phyloP scores from a whole-genome alignment of 2,797 vertebrate species.

The Falco columbarius region DNA sequence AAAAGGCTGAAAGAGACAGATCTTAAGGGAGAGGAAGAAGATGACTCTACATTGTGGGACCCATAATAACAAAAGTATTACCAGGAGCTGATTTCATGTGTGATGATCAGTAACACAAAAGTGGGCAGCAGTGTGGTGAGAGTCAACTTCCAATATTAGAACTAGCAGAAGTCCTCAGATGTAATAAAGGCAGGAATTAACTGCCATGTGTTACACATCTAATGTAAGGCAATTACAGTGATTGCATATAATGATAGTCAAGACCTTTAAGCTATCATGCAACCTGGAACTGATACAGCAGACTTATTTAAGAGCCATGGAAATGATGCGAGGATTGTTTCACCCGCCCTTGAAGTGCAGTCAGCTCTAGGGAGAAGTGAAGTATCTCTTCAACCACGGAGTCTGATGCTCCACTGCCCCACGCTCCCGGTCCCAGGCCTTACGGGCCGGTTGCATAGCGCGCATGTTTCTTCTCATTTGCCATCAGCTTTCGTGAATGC shows the following conservation, averaged over 20 bases:
- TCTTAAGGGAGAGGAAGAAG: not conserved
- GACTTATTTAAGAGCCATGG: not conserved
- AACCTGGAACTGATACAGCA: not conserved
- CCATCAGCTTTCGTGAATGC: not conserved
- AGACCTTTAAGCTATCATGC: not conserved
- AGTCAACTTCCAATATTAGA: not conserved
- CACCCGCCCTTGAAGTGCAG: not conserved
- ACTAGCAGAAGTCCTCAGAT: not conserved
- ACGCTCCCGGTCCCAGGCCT: not conserved
- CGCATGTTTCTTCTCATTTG: not conserved
- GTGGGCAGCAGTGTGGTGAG: not conserved
- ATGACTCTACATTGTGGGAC: not conserved
- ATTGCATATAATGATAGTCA: not conserved
- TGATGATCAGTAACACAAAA: not conserved
- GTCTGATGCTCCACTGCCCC: not conserved
- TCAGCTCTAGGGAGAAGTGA: not conserved
- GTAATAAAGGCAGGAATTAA: not conserved
- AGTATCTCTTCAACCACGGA: not conserved
- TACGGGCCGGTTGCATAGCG: accelerated
- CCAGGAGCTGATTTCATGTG: not conserved
- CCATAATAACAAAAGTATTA: not conserved
- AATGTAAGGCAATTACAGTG: not conserved
- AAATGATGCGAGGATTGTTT: not conserved
- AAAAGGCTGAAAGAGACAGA: not conserved
- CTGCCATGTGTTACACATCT: not conserved